Base-by-base conservation (phyloP, 2,888 invertebrate genomes). In the Antheraea assamensis region DNA sequence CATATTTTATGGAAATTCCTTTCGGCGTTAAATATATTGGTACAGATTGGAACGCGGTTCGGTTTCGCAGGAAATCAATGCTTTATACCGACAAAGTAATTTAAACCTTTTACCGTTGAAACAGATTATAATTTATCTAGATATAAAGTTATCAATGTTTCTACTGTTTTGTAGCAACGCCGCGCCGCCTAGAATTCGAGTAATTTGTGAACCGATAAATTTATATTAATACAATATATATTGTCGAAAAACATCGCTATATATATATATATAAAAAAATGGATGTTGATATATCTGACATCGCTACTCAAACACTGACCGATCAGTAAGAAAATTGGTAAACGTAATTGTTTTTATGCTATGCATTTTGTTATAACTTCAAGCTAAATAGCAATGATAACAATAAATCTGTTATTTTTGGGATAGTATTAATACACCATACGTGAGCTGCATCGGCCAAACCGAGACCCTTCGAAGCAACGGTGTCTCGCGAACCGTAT, bases 1-100 rank as follows among this genome's bases (percentile, higher is more conserved):
- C 61, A 64, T 64, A 64, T 64, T 64, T 64, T 64, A 64, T 64
- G 61, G 61, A 64, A 64, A 64, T 64, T 64, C 61, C 61, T 27
- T 64, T 64, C 30, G 61, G 61, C 27, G 61, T 64, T 30, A 30
- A 64, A 64, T 64, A 64, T 64, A 64, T 64, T 27, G 27, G 27
- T 64, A 64, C 17, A 30, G 15, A 4, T 3, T 61, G 27, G 17
- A 64, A 64, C 61, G 61, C 17, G 61, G 61, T 64, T 17, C 61
- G 27, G 61, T 64, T 64, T 64, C 30, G 27, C 61, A 64, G 27
- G 15, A 30, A 27, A 64, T 30, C 27, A 17, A 27, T 64, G 19
- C 30, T 30, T 30, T 30, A 24, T 64, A 64, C 30, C 17, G 58
- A 24, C 66, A 30, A 66, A 66, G 66, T 21, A 64, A 30, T 64